Evolutionary conservation across 2,113 vertebrate genomes (phyloP), one percentile per base, ranked within the genome.

Genomic region (Coptodon rendalli): DNA sequence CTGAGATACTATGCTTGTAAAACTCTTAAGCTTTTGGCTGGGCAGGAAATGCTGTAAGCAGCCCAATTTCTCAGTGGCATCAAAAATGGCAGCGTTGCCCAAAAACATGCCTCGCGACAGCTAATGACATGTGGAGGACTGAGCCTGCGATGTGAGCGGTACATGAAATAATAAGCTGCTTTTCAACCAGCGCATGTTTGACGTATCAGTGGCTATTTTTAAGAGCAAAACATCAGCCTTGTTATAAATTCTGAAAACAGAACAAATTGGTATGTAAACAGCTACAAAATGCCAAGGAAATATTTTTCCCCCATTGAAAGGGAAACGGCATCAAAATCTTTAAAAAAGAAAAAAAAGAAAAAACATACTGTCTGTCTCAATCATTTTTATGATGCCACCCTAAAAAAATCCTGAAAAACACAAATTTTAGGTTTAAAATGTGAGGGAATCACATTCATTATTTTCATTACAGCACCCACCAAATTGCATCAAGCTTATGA

Each of bases 401-500:
- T 52, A 76, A n/a, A 78, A n/a, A 50, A 34, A 78, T 78, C 43
- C 43, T 66, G 73, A 89, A 89, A 87, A 52, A 54, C 68, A 89
- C 95, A 89, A 92, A 91, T 91, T 93, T 89, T 86, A 86, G 45
- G 89, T 87, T 85, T 66, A 89, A 94, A 92, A 94, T 91, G 84
- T 95, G 92, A 93, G 88, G 86, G 83, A 92, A 93, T 94, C 93
- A 93, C 93, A 92, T 93, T 95, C 93, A 95, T 95, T 96, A 95
- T 91, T 95, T 95, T 96, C 91, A 95, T 94, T 95, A 94, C 93
- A 89, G 89, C 90, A 89, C 82, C 81, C 91, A 96, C 95, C 96
- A 97, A 97, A 97, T 97, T 97, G 96, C 96, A 97, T 97, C 96
- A 96, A 92, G 96, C 96, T 97, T 97, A 96, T 97, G 96, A 97